Evolutionary conservation across 2,113 vertebrate species (phyloP).

Genomic region (Coturnix japonica): DNA sequence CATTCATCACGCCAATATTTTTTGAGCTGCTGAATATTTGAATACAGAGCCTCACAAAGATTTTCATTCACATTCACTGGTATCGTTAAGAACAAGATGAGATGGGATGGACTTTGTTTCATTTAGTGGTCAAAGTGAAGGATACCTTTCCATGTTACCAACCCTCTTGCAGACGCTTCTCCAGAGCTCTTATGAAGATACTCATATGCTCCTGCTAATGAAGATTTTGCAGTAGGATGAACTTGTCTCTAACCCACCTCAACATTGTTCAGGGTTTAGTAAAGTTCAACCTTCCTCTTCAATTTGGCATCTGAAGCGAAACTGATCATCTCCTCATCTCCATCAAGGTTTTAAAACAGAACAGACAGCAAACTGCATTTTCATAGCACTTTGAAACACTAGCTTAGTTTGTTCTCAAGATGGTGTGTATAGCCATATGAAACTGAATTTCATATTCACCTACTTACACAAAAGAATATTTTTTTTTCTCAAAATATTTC

Average conservation of each 20-base stretch:
- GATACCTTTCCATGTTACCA: neutral
- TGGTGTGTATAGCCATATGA: neutral
- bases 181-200: neutral
- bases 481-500: neutral
- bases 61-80: neutral
- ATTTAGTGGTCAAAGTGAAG: neutral
- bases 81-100: neutral
- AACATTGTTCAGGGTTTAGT: neutral
- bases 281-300: neutral
- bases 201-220: neutral
- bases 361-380: neutral
- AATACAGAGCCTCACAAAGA: neutral
- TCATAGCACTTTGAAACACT: neutral
- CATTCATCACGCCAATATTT: neutral
- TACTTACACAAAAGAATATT: neutral
- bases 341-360: neutral
- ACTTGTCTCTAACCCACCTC: neutral
- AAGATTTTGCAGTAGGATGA: neutral
- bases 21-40: neutral
- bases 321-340: neutral
- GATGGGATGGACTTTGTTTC: neutral
- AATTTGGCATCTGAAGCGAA: neutral
- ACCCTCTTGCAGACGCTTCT: neutral
- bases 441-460: neutral
- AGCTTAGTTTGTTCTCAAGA: neutral